These are phyloP conservation scores for Syngnathus rostellatus DNA, from an alignment of 2,797 vertebrate genomes.

Conservation along the genomic window DNA sequence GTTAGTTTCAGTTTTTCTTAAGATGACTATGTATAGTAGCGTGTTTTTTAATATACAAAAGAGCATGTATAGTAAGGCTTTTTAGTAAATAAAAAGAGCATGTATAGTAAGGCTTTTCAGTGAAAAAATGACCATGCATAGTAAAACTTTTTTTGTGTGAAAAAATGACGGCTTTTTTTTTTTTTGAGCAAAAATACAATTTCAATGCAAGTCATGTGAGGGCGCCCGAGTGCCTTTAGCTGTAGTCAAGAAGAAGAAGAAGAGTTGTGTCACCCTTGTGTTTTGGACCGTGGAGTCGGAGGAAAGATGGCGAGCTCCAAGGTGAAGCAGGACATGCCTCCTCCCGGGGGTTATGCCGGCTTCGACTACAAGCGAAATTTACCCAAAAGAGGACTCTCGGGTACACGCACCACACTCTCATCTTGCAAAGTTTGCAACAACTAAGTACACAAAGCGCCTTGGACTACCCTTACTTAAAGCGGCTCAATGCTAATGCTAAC, in stretches of 20 bases:
- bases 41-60: too few relatives aligned
- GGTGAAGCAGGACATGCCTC: constrained; percentile 99
- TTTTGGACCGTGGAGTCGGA: constrained; percentile 7
- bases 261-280: not conserved
- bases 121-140: too few relatives aligned
- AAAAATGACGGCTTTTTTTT: too few relatives aligned
- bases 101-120: too few relatives aligned
- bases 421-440: not conserved
- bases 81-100: too few relatives aligned
- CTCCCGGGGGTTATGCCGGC: constrained; percentile 81
- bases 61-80: too few relatives aligned
- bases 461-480: not conserved
- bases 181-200: too few relatives aligned
- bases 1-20: too few relatives aligned
- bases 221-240: constrained; percentile 8
- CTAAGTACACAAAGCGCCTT: not conserved
- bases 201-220: not conserved
- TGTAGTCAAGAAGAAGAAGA: constrained; percentile 21
- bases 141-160: too few relatives aligned
- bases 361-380: constrained; percentile 89
- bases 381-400: constrained; percentile 82
- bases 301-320: constrained; percentile 82
- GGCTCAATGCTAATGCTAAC: constrained; percentile 27
- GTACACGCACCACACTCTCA: constrained; percentile 52
- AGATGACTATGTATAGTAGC: too few relatives aligned